A percentile compares a stretch with the other conserved stretches of the same genome.
phyloP scores from a whole-genome alignment of 2,113 vertebrate species.

The Hystrix brachyura region DNA sequence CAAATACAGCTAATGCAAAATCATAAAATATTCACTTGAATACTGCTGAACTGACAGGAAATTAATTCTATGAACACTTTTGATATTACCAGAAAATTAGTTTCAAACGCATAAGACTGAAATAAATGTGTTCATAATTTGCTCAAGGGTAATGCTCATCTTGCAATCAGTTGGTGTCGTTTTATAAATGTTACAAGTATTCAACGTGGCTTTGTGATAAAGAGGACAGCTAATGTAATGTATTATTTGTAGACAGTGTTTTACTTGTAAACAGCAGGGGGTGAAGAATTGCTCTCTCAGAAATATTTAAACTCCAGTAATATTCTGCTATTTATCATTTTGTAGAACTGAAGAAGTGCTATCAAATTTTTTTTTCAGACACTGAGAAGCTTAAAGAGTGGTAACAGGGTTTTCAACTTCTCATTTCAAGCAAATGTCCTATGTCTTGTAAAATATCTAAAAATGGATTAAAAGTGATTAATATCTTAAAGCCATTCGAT shows the following conservation, averaged over 20 bases:
- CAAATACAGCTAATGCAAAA: conserved; percentile 97
- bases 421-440: conserved; percentile 63
- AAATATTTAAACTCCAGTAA: conserved; percentile 90
- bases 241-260: conserved; percentile 91
- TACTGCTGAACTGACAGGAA: conserved; percentile 94
- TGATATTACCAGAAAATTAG: conserved; percentile 94
- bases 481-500: neutral
- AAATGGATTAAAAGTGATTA: conserved; percentile 74
- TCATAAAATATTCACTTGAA: conserved; percentile 98
- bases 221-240: conserved; percentile 90
- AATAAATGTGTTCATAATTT: conserved; percentile 94
- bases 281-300: conserved; percentile 86
- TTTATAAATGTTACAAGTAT: conserved; percentile 92
- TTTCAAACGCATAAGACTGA: conserved; percentile 92
- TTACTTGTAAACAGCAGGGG: conserved; percentile 90
- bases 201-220: conserved; percentile 90
- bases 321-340: conserved; percentile 87
- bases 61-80: conserved; percentile 95
- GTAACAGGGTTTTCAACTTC: conserved; percentile 59
- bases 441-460: conserved; percentile 69
- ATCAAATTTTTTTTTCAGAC: conserved; percentile 56
- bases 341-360: conserved; percentile 71
- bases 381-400: conserved; percentile 67
- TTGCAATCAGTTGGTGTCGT: conserved; percentile 91
- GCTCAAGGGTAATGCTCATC: conserved; percentile 93